Evolutionary conservation across 2,888 invertebrate genomes (phyloP).

Genomic region (Lasioglossum lativentre): DNA sequence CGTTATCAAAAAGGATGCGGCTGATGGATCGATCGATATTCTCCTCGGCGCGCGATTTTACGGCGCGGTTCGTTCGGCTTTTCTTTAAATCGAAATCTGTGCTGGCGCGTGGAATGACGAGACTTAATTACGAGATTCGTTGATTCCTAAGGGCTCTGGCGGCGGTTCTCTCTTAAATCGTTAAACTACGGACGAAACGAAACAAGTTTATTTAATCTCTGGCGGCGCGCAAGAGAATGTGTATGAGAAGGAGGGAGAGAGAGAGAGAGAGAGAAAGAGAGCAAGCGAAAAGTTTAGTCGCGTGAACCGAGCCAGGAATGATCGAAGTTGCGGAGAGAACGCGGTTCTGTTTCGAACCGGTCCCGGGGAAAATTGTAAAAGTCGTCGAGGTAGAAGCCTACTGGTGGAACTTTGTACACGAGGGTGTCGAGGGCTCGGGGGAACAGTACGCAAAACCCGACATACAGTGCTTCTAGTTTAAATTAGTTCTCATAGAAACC

Average conservation of each 20-base stretch:
- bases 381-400: conserved; percentile 69
- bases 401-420: conserved; percentile 79
- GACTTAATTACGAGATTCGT: conserved; percentile 28
- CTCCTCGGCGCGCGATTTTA: conserved; percentile 52
- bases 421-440: conserved; percentile 77
- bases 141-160: background rate
- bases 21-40: conserved; percentile 15
- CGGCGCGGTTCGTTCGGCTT: conserved; percentile 45
- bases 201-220: conserved; percentile 26
- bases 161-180: background rate
- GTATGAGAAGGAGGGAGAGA: background rate
- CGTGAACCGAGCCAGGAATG: conserved; percentile 37
- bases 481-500: conserved; percentile 71
- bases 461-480: conserved; percentile 80
- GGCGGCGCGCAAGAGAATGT: conserved; percentile 3
- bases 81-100: background rate
- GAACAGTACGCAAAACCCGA: conserved; percentile 79
- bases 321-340: conserved; percentile 28
- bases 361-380: conserved; percentile 47
- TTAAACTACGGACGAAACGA: conserved; percentile 11
- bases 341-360: conserved; percentile 7
- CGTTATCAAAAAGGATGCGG: conserved; percentile 37
- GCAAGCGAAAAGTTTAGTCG: background rate
- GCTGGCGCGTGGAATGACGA: background rate
- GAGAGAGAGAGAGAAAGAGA: background rate